Percentiles rank a stretch among this genome's conserved stretches.
These are phyloP conservation scores for Acrobasis suavella DNA, from an alignment of 2,888 invertebrate species.

Conservation along the genomic window DNA sequence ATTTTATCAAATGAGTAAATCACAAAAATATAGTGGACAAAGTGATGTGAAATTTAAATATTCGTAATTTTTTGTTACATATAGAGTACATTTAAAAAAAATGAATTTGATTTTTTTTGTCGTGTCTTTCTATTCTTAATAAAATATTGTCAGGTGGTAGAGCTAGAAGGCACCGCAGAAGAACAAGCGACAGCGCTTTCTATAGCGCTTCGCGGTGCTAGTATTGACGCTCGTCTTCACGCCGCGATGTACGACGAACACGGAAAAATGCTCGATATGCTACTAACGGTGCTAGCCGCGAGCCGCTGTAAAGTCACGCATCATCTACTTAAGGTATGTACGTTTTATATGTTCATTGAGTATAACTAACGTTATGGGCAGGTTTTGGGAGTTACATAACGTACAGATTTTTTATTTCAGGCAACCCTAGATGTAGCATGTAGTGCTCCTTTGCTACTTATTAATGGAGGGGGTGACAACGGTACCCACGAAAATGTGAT, in stretches of 20 bases:
- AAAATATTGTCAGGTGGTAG: slow-evolving; percentile 80
- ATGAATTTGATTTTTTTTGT: too few species aligned
- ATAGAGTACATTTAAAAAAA: too few species aligned
- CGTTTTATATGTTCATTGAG: background rate
- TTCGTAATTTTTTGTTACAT: too few species aligned
- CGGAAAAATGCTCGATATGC: slow-evolving; percentile 74
- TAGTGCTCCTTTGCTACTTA: slow-evolving; percentile 69
- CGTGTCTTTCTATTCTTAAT: too few species aligned
- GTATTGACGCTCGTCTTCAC: slow-evolving; percentile 83
- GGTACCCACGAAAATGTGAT: slow-evolving; percentile 33
- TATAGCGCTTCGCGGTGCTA: slow-evolving; percentile 81
- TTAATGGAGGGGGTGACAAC: background rate
- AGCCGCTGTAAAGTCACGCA: slow-evolving; percentile 81
- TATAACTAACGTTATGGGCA: too few species aligned
- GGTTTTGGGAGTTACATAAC: too few species aligned
- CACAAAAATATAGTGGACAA: too few species aligned
- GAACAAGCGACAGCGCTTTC: slow-evolving; percentile 85
- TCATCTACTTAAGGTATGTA: slow-evolving; percentile 81
- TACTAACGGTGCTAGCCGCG: slow-evolving; percentile 84
- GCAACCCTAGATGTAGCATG: slow-evolving; percentile 86
- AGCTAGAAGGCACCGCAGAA: slow-evolving; percentile 80
- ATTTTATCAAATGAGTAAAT: too few species aligned
- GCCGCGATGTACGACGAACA: slow-evolving; percentile 73
- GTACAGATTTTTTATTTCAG: slow-evolving; percentile 40
- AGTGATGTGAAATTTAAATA: too few species aligned